Conservation (phyloP, 1,140 invertebrate genomes). For the Zelostemma sp. region DNA sequence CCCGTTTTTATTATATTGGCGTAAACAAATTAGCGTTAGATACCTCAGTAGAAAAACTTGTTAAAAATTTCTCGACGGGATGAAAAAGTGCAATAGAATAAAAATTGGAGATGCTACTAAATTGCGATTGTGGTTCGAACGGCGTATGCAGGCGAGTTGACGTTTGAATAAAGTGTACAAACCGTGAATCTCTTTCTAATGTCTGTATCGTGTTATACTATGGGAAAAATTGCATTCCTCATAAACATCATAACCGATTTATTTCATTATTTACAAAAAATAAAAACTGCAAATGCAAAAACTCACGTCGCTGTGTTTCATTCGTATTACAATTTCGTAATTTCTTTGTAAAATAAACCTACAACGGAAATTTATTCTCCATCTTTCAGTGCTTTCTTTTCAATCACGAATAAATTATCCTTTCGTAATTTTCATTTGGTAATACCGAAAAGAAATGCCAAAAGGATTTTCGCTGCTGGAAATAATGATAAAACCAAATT, state of each 20-base stretch:
- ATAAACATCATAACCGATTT: slow-evolving; percentile 6
- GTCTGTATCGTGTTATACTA: slow-evolving; percentile 4
- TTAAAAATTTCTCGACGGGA: slow-evolving; percentile 43
- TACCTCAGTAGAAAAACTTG: slow-evolving; percentile 42
- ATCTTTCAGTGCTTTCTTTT: too few species aligned
- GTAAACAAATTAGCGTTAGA: slow-evolving; percentile 39
- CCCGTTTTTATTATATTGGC: slow-evolving; percentile 43
- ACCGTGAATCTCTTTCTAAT: slow-evolving; percentile 26
- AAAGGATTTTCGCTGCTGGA: too few species aligned
- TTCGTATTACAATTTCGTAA: background rate
- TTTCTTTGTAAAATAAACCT: too few species aligned
- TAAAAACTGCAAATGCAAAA: background rate
- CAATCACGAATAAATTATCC: too few species aligned
- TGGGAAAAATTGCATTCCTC: background rate
- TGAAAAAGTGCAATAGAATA: slow-evolving; percentile 46
- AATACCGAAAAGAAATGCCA: too few species aligned
- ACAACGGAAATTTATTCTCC: too few species aligned
- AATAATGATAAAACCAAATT: too few species aligned
- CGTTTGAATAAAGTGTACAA: slow-evolving; percentile 49
- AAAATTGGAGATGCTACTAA: slow-evolving; percentile 36
- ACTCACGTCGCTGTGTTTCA: background rate
- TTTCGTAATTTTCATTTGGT: too few species aligned
- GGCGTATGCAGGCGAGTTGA: slow-evolving; percentile 47
- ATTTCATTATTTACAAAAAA: background rate
- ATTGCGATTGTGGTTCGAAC: slow-evolving; percentile 45